Conservation (phyloP, 2,113 vertebrate species). For the Lates calcarifer region DNA sequence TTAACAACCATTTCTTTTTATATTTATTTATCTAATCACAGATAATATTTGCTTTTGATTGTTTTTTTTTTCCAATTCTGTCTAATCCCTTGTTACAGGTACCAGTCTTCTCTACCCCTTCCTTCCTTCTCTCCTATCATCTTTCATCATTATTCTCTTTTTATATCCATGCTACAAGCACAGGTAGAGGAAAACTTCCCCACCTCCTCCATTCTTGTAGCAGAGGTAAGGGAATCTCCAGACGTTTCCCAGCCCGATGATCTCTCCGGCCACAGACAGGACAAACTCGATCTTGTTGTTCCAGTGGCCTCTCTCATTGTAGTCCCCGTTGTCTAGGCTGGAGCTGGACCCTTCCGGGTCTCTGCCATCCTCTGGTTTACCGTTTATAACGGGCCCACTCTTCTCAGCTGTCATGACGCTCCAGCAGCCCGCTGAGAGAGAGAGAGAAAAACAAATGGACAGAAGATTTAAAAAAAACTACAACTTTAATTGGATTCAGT, state of each 20-base stretch:
- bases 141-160: background rate
- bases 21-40: background rate
- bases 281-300: constrained; percentile 99
- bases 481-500: constrained; percentile 21
- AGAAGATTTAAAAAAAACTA: constrained; percentile 9
- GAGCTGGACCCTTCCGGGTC: constrained; percentile 90
- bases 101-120: background rate
- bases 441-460: constrained; percentile 3
- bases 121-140: background rate
- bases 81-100: background rate
- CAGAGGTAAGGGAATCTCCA: constrained; percentile 99
- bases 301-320: constrained; percentile 98
- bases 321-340: constrained; percentile 87
- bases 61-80: background rate
- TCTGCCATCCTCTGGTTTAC: constrained; percentile 93
- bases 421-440: constrained; percentile 84
- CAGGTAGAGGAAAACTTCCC: constrained; percentile 61
- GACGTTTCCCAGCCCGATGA: constrained; percentile 97
- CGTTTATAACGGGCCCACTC: constrained; percentile 94
- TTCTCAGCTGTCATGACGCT: constrained; percentile 98
- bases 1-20: background rate
- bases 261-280: constrained; percentile 98
- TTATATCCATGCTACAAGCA: background rate
- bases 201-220: constrained; percentile 99
- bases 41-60: background rate